These are phyloP conservation scores for Ptilonorhynchus violaceus DNA, from an alignment of 2,113 vertebrate genomes.

Conservation along the genomic window DNA sequence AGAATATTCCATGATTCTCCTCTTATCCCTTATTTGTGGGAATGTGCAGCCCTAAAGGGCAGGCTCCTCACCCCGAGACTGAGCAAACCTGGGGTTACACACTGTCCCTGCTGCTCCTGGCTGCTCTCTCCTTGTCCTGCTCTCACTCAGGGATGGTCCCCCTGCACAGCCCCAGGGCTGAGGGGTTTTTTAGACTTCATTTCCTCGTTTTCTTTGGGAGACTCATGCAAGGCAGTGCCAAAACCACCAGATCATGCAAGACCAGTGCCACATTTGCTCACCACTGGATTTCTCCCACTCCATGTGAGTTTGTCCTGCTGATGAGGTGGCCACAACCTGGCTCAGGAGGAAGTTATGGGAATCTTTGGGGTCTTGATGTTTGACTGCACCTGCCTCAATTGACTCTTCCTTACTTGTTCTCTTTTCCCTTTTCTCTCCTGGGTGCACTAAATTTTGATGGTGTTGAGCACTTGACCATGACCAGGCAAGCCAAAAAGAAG, in stretches of 20 bases:
- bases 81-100: background rate
- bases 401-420: background rate
- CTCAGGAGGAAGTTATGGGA: background rate
- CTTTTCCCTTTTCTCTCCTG: background rate
- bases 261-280: background rate
- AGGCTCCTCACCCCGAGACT: background rate
- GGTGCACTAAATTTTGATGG: background rate
- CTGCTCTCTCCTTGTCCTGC: background rate
- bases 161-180: background rate
- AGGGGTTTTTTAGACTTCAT: background rate
- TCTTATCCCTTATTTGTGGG: background rate
- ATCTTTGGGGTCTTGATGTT: background rate
- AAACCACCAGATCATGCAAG: background rate
- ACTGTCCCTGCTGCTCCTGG: background rate
- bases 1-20: background rate
- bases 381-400: background rate
- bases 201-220: background rate
- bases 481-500: background rate
- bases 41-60: background rate
- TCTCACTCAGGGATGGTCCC: background rate
- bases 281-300: background rate
- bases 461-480: background rate
- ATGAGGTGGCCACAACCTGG: background rate
- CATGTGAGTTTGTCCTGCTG: background rate
- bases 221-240: background rate